Conservation (phyloP, 2,888 invertebrate genomes). For the Augochlorella aurata region DNA sequence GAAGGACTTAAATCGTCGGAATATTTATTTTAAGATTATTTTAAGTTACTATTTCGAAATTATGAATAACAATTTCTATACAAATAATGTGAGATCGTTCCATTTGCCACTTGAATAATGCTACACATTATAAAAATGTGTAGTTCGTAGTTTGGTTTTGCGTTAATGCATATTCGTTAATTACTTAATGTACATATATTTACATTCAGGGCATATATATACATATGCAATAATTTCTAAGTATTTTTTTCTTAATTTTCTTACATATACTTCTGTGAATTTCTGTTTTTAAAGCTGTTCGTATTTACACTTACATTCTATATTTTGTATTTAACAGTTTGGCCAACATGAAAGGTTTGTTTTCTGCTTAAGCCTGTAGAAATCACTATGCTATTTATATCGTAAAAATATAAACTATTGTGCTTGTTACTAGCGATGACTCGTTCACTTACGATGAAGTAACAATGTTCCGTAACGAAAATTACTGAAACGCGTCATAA, state of each 20-base stretch:
- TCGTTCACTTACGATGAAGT: background rate
- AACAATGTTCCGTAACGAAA: background rate
- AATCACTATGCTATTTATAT: background rate
- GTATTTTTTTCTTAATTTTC: background rate
- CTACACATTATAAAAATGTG: conserved; percentile 36
- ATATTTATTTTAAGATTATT: conserved; percentile 16
- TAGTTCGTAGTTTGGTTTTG: conserved; percentile 28
- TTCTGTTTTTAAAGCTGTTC: background rate
- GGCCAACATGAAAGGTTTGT: background rate
- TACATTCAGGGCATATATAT: background rate
- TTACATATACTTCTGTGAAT: background rate
- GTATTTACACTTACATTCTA: conserved; percentile 23
- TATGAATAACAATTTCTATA: conserved; percentile 20
- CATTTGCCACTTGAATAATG: conserved; percentile 34
- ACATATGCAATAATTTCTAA: background rate
- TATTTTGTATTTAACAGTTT: background rate
- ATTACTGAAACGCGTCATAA: background rate
- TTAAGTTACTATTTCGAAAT: conserved; percentile 6
- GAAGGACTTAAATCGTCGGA: background rate
- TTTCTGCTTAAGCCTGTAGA: background rate
- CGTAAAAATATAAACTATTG: background rate
- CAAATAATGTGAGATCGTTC: conserved; percentile 36
- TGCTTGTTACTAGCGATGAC: background rate
- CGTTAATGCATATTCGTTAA: conserved; percentile 39
- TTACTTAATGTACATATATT: background rate